Conservation (phyloP, 2,113 vertebrate species). For the Platysteira castanea region DNA sequence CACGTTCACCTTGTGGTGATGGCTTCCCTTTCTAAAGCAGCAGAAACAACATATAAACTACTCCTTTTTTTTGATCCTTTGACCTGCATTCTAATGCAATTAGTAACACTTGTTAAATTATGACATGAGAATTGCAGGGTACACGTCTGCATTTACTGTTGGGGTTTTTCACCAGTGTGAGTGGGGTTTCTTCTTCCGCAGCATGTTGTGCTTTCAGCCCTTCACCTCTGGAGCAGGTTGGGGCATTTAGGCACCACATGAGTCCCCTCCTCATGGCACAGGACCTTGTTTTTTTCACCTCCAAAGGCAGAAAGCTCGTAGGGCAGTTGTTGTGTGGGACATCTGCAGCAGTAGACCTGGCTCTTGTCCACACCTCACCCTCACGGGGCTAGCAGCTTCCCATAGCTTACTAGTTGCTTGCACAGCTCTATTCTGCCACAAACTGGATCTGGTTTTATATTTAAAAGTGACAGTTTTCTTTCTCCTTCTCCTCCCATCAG, state of each 20-base stretch:
- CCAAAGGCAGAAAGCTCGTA: background rate
- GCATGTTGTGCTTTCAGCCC: background rate
- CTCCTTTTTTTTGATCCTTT: background rate
- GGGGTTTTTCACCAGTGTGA: background rate
- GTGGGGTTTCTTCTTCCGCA: background rate
- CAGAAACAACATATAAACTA: background rate
- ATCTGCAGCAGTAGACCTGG: background rate
- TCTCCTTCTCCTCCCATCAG: background rate
- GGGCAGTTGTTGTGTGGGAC: background rate
- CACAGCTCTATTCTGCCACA: background rate
- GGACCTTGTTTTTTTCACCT: background rate
- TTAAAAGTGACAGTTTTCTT: background rate
- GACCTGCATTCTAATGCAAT: background rate
- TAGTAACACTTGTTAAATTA: background rate
- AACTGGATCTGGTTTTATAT: background rate
- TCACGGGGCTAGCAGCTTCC: background rate
- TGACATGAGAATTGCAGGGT: rapidly evolving
- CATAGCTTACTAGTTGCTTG: background rate
- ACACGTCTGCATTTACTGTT: rapidly evolving
- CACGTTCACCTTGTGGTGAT: background rate
- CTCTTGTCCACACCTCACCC: background rate
- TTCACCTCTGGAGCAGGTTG: background rate
- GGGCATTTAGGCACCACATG: background rate
- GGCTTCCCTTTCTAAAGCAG: background rate
- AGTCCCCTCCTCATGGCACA: rapidly evolving